Evolutionary conservation across 2,888 invertebrate species (phyloP), one percentile per base, ranked within the genome.

Genomic region (Tethea ocularis): DNA sequence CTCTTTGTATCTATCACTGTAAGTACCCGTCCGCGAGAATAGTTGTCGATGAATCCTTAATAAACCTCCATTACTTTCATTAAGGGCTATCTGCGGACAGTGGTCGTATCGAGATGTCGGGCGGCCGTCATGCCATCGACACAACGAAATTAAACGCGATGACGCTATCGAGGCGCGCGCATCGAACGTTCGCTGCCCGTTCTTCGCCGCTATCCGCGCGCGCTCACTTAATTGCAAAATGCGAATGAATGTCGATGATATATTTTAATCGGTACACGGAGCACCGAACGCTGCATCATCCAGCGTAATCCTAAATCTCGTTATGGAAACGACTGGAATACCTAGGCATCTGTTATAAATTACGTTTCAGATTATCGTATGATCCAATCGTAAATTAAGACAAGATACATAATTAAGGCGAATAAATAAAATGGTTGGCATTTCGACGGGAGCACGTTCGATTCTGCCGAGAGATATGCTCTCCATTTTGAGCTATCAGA

Each of bases 301-400:
- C 82, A 66, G 71, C 71, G 83, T 87, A 86, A 89, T 90, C 89
- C 91, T 91, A 91, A 92, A 92, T 92, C 93, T 91, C 82, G 87
- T 89, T 91, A 92, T 91, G 89, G 89, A 90, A 89, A 88, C 88
- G 83, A 86, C 83, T 86, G 82, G 87, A 86, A 90, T 91, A 89
- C 89, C 86, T 89, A 91, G 87, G 89, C 89, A 89, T 89, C 87
- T 84, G 86, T 86, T 91, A 91, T 93, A 92, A 92, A 93, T 92
- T 89, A 89, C 83, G 82, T 81, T 88, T 81, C 89, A 88, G 92
- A 92, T 93, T 93, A 93, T 93, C 93, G 87, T 92, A 92, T 93
- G 93, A 93, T 93, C 89, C 91, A 93, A 93, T 93, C 93, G 93
- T 93, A 93, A 93, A 93, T 93, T 92, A 93, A 93, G 93, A 93